A percentile compares a stretch with the other conserved stretches of the same genome.
Conservation (phyloP, 2,797 vertebrate species). For the Lepilemur septentrionalis region DNA sequence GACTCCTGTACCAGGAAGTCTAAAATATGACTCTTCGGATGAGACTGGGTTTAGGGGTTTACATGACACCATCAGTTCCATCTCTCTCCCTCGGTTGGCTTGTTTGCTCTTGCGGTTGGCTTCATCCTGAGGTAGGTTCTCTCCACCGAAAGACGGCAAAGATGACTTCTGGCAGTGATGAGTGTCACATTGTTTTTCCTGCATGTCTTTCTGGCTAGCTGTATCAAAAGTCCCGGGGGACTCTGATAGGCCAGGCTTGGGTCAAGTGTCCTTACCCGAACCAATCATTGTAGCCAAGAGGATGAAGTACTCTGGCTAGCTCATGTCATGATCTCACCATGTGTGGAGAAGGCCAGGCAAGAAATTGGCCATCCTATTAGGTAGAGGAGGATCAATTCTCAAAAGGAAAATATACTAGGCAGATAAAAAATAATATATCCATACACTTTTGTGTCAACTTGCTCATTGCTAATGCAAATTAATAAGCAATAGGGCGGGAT, state of each 20-base stretch:
- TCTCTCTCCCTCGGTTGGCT: background rate
- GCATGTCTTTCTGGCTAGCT: background rate
- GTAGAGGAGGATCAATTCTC: background rate
- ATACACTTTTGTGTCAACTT: background rate
- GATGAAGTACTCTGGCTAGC: background rate
- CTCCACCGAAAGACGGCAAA: background rate
- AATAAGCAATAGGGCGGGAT: background rate
- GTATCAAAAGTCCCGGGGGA: background rate
- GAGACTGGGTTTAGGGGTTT: background rate
- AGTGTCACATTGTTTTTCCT: background rate
- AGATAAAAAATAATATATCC: background rate
- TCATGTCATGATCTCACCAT: background rate
- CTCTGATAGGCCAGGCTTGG: background rate
- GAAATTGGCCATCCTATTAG: background rate
- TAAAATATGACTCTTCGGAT: background rate
- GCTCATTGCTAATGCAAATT: background rate
- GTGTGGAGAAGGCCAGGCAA: background rate
- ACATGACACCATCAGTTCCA: background rate
- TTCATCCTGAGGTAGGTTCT: background rate
- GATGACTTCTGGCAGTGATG: background rate
- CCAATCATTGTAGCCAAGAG: background rate
- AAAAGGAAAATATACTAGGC: background rate
- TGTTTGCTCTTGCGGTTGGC: background rate
- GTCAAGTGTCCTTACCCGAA: background rate
- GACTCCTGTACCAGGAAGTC: background rate